Percentiles rank a stretch among this genome's conserved stretches.
Evolutionary conservation across 1,140 invertebrate species (phyloP).

Genomic region (Ladona fulva): DNA sequence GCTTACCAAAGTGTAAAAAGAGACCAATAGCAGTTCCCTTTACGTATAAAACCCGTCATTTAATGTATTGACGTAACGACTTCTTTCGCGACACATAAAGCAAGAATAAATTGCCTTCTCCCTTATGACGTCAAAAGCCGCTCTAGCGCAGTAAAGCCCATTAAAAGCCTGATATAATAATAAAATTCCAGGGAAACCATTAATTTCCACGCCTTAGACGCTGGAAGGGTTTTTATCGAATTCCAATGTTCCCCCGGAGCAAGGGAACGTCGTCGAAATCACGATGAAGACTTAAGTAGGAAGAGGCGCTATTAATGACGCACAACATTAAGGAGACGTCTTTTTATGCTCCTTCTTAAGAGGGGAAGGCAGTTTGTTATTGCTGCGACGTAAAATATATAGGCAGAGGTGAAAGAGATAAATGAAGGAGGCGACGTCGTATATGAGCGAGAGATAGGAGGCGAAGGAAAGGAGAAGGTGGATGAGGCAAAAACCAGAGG

Average conservation of each 20-base stretch:
- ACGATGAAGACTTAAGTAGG: background rate
- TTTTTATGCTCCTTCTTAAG: background rate
- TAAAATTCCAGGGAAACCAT: too few relatives aligned
- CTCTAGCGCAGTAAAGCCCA: too few relatives aligned
- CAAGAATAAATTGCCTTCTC: too few relatives aligned
- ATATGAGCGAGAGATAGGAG: too few relatives aligned
- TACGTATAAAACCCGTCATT: too few relatives aligned
- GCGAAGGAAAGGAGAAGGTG: background rate
- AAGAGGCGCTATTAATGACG: slow-evolving; percentile 7
- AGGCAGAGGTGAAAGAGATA: background rate
- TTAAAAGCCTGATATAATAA: too few relatives aligned
- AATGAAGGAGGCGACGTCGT: background rate
- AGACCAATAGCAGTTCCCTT: too few relatives aligned
- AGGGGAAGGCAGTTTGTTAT: background rate
- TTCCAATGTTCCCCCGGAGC: background rate
- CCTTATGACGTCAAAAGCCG: too few relatives aligned
- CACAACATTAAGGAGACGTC: background rate
- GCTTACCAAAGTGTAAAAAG: too few relatives aligned
- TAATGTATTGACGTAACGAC: too few relatives aligned
- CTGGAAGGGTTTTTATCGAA: background rate
- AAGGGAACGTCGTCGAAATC: background rate
- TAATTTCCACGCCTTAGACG: too few relatives aligned
- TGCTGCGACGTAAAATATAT: background rate
- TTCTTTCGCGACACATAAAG: too few relatives aligned
- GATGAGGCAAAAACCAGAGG: background rate